Base-by-base conservation (phyloP, 1,140 invertebrate species). In the Temnothorax curvispinosus region DNA sequence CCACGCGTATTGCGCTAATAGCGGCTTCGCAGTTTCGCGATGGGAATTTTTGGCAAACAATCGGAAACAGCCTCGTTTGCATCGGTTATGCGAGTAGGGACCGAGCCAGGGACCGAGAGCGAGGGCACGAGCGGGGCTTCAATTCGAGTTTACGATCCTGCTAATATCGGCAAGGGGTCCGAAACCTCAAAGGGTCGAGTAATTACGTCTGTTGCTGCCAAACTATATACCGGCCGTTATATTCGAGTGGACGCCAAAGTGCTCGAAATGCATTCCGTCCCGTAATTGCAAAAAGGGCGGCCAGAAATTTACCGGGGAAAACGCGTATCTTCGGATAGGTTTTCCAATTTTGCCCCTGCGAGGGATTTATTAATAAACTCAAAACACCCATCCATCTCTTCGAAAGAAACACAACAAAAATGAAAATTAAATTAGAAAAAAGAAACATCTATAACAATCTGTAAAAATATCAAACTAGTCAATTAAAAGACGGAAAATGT, bases 131-230 rank as follows among this genome's bases (percentile, higher is more conserved):
- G 41, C 27, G 54, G 80, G 67, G 69, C 69, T 84, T 84, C 80
- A 62, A 84, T 84, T 58, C 80, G 80, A 41, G 80, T 84, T 84
- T 84, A 84, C 80, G 67, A 84, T 84, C 69, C 80, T 47, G 44
- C 67, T 84, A 84, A 84, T 84, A 84, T 74, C 80, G 80, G 64
- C 65, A 58, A 82, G 69, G 80, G 80, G 80, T 84, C 54, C 41
- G 80, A 74, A 84, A 84, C 69, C 80, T 84, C 80, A 84, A 84
- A 84, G 80, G 67, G 80, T 74, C 80, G 80, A 84, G 80, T 84
- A 84, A 84, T 84, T 84, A 84, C 80, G 80, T 84, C 69, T 84
- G 80, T 84, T 84, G 54, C 80, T 74, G 80, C 67, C 80, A 74
- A 84, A 84, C 80, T 81, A 38, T 84, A 50, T 74, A 21, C 77